Base-by-base conservation (phyloP, 2,888 invertebrate species). In the Pseudeuparius sepicola region DNA sequence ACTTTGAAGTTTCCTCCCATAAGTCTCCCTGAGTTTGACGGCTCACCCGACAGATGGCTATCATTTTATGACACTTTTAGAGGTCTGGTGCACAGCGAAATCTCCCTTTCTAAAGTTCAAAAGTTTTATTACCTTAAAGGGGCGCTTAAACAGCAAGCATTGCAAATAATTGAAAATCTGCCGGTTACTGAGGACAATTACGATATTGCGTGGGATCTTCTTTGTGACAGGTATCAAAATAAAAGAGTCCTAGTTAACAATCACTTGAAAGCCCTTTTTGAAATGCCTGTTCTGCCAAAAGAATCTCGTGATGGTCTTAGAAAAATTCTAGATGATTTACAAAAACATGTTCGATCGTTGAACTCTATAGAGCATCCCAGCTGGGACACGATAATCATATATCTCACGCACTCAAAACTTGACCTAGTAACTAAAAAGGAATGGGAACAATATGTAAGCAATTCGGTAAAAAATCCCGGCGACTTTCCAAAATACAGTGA, bases 191-290 rank as follows among this genome's bases (percentile, higher is more conserved):
- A 25, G 12, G 5, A 11, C 10, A 25, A 25, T n/a, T 25, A 25
- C n/a, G 25, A 25, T 4, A 25, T 11, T 10, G 25, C 25, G 12
- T 25, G 25, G 25, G 25, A 4, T 25, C 4, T 25, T 4, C n/a
- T 25, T 6, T 25, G 25, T 25, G 25, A 25, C 10, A 25, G 25
- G 12, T 25, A 25, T n/a, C 5, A 25, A 25, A 25, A 25, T n/a
- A 25, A 25, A 25, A 4, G 25, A 5, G n/a, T 4, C 25, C 10
- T 25, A 11, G 12, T 25, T 11, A 10, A 25, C 5, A 25, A 10
- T 6, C 25, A 25, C 12, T 25, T 25, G 12, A 25, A 25, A 12
- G 4, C 25, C 6, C 5, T 25, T 25, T 25, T 25, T 25, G 25
- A 25, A 25, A 6, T n/a, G 5, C 25, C n/a, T n/a, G n/a, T n/a